Conservation (phyloP, 2,113 vertebrate species). For the Phocoena phocoena region DNA sequence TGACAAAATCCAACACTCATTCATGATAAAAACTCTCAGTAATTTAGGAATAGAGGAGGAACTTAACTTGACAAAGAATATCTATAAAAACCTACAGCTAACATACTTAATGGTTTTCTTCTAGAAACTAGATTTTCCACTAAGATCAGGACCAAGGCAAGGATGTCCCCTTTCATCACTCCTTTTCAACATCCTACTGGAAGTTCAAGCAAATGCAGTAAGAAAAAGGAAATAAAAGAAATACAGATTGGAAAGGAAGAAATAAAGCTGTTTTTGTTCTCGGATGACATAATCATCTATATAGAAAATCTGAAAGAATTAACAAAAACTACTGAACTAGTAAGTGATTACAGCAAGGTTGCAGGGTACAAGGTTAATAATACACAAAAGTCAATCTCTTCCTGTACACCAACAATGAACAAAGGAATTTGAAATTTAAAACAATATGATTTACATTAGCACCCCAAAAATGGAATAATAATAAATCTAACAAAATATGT, state of each 20-base stretch:
- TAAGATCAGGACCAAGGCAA: not conserved
- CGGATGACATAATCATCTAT: not conserved
- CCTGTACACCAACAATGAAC: not conserved
- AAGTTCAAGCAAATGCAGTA: not conserved
- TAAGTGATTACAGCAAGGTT: not conserved
- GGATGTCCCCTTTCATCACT: not conserved
- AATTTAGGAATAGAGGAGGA: not conserved
- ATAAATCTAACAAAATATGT: not conserved
- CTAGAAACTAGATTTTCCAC: not conserved
- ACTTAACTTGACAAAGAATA: not conserved
- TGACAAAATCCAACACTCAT: not conserved
- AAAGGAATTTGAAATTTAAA: not conserved
- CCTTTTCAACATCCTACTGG: not conserved
- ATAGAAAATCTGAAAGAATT: not conserved
- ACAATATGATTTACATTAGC: not conserved
- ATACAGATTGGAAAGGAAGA: not conserved
- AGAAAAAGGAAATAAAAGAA: not conserved
- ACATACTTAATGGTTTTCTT: not conserved
- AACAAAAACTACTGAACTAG: not conserved
- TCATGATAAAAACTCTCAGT: not conserved
- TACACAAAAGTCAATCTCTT: not conserved
- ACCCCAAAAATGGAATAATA: not conserved
- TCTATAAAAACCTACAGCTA: not conserved
- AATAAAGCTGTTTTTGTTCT: not conserved
- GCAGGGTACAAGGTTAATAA: not conserved